Evolutionary conservation across 2,113 vertebrate genomes (phyloP), one percentile per base, ranked within the genome.

Genomic region (Passer domesticus): DNA sequence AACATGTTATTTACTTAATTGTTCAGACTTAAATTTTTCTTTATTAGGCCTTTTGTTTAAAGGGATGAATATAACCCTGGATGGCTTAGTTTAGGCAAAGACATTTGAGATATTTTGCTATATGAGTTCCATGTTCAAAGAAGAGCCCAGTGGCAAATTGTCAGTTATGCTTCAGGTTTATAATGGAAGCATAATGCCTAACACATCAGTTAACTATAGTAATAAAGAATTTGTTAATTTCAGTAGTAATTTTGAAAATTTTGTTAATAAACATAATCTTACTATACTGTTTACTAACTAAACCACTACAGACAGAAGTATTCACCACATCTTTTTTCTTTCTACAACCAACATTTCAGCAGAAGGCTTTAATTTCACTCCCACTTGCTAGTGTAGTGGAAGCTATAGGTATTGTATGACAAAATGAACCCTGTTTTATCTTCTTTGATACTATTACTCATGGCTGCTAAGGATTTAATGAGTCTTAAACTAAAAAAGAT

Each of bases 401-500:
- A 95, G 89, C 81, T 85, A 35, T 90, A 93, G 88, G 72, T 93
- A 96, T 96, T 94, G 41, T 83, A 94, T 95, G 83, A 94, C 94
- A 95, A 67, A 93, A 43, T 75, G 82, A 94, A 91, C 89, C 79
- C 52, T 83, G 23, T 72, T 94, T 92, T 96, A 96, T 94, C 93
- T 92, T 88, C 90, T 96, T 92, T 94, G 83, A 93, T 95, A 92
- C 64, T 92, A 44, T 92, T 96, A 95, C 93, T 83, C 79, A 70
- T 74, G 90, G 12, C 83, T 96, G 79, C 79, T 96, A 83, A 94
- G 89, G 88, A 90, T 93, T 92, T 97, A 96, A 96, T 95, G 92
- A 96, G 52, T 77, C 83, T 83, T 97, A 96, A 96, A 90, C 88
- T 73, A 64, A 96, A 97, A 95, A 97, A 96, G 76, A 96, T 96